A percentile compares a stretch with the other conserved stretches of the same genome.
These are phyloP conservation scores for Philopedon plagiatum DNA, from an alignment of 2,888 invertebrate species.

Conservation along the genomic window DNA sequence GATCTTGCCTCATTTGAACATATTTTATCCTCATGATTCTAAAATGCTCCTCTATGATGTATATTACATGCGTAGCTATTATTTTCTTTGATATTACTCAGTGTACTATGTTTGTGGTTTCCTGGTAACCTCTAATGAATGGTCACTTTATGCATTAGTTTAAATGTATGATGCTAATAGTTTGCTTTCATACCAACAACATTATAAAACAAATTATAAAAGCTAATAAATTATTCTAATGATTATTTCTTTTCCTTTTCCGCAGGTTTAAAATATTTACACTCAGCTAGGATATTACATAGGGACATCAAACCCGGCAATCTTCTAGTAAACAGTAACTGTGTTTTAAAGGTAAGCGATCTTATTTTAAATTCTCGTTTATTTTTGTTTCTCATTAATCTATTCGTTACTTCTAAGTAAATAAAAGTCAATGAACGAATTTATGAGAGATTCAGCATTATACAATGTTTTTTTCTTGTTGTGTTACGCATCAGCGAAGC, in stretches of 20 bases:
- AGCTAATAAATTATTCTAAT: no score
- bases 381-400: constrained; percentile 33
- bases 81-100: no score
- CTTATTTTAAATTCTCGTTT: constrained; percentile 25
- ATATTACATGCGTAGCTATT: no score
- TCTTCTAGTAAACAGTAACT: constrained; percentile 98
- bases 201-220: no score
- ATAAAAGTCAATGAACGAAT: constrained; percentile 35
- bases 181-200: no score
- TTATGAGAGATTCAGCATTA: constrained; percentile 32
- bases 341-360: constrained; percentile 87
- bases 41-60: no score
- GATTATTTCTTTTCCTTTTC: constrained; percentile 51
- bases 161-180: no score
- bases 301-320: constrained; percentile 99
- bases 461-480: background rate
- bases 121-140: no score
- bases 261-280: constrained; percentile 96
- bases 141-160: no score
- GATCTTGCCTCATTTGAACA: no score
- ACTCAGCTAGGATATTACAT: constrained; percentile 97
- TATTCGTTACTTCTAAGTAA: constrained; percentile 20
- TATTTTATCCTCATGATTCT: no score
- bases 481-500: constrained; percentile 19
- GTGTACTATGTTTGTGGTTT: no score